These are phyloP conservation scores for Caradrina clavipalpis DNA, from an alignment of 2,888 invertebrate genomes.

Conservation along the genomic window DNA sequence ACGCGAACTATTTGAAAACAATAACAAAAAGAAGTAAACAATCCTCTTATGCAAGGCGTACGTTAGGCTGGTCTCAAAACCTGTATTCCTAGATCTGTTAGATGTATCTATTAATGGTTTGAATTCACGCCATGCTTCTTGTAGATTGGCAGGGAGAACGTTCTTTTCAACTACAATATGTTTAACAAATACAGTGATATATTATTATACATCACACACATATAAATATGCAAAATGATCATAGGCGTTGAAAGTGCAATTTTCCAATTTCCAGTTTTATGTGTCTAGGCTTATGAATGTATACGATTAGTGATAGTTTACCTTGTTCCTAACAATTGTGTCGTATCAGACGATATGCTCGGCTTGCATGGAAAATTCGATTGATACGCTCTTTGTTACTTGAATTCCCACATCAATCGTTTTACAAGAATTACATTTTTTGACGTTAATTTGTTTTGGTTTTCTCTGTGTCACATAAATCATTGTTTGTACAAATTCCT, in stretches of 20 bases:
- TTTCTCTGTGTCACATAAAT: not conserved
- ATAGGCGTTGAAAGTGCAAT: not conserved
- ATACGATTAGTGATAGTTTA: not conserved
- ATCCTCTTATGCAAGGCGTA: constrained; percentile 51
- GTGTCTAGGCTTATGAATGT: not conserved
- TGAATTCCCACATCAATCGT: constrained; percentile 6
- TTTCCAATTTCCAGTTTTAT: not conserved
- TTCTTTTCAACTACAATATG: not conserved
- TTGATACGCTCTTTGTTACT: constrained; percentile 32
- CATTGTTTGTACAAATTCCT: constrained; percentile 2
- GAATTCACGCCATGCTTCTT: constrained; percentile 17
- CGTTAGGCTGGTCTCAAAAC: constrained; percentile 44
- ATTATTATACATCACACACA: too few species aligned
- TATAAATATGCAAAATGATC: too few species aligned
- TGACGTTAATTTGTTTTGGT: constrained; percentile 19
- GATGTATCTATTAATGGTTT: not conserved
- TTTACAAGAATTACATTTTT: constrained; percentile 19
- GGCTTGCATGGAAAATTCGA: constrained; percentile 20
- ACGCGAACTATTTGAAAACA: constrained; percentile 71
- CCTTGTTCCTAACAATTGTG: constrained; percentile 6
- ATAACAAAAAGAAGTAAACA: constrained; percentile 68
- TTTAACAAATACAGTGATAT: not conserved
- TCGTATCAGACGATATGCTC: constrained; percentile 8
- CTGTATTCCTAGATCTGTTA: constrained; percentile 15
- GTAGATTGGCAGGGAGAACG: not conserved